phyloP scores from a whole-genome alignment of 2,797 vertebrate species.

The Clamator glandarius region DNA sequence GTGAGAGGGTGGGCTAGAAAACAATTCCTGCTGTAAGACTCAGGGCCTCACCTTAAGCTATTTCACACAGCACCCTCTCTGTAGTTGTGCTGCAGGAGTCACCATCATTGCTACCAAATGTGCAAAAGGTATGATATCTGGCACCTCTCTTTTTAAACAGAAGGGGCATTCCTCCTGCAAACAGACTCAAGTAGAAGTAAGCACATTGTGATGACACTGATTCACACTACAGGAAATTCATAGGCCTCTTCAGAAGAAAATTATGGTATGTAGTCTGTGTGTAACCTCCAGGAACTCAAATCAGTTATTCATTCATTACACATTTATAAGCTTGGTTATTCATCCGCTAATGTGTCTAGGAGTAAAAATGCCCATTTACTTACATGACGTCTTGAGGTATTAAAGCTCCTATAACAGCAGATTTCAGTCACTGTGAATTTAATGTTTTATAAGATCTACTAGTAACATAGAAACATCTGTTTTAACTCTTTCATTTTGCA shows the following conservation, averaged over 20 bases:
- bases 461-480: background rate
- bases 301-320: background rate
- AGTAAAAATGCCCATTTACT: constrained; percentile 35
- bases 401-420: background rate
- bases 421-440: background rate
- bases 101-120: background rate
- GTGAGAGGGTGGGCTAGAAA: background rate
- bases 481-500: background rate
- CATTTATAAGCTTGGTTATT: constrained; percentile 38
- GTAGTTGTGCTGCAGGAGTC: background rate
- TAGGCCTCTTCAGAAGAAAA: background rate
- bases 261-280: background rate
- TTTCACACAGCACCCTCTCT: background rate
- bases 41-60: background rate
- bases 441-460: background rate
- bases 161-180: background rate
- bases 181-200: background rate
- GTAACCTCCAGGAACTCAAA: constrained; percentile 9
- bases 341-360: background rate
- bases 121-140: background rate
- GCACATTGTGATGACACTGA: background rate
- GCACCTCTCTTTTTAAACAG: background rate
- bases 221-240: background rate
- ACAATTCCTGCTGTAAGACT: background rate
- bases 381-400: background rate